These are phyloP conservation scores for Gari tellinella DNA, from an alignment of 2,888 invertebrate genomes.

Conservation along the genomic window DNA sequence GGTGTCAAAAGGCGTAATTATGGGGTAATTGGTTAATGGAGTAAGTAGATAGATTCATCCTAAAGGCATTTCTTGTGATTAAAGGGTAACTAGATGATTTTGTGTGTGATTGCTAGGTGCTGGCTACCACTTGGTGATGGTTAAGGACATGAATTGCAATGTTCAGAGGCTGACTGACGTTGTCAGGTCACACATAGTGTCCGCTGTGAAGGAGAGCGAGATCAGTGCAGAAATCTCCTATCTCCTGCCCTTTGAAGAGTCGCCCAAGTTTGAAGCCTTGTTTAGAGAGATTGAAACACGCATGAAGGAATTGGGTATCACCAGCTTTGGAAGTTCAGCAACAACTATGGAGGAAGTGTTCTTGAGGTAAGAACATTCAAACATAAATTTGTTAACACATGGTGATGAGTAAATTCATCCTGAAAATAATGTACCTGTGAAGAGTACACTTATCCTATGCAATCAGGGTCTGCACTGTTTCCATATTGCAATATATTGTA, in stretches of 20 bases:
- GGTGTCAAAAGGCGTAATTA: too few relatives aligned
- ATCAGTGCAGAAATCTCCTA: conserved; percentile 81
- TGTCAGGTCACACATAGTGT: conserved; percentile 88
- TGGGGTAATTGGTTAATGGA: too few relatives aligned
- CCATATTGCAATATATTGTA: too few relatives aligned
- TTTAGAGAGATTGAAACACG: conserved; percentile 76
- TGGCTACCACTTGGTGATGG: conserved; percentile 91
- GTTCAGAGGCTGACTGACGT: conserved; percentile 86
- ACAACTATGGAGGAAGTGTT: conserved; percentile 95
- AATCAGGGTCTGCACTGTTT: too few relatives aligned
- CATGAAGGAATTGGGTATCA: conserved; percentile 87
- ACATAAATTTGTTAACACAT: too few relatives aligned
- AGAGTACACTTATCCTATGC: too few relatives aligned
- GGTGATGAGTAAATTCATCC: too few relatives aligned
- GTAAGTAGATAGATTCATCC: too few relatives aligned
- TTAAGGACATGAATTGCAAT: conserved; percentile 86
- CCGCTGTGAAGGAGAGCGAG: conserved; percentile 86
- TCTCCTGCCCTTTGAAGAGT: conserved; percentile 78
- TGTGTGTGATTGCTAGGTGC: conserved; percentile 86
- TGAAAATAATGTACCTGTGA: too few relatives aligned
- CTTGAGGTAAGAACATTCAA: conserved; percentile 80
- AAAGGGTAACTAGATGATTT: too few relatives aligned
- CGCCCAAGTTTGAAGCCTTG: conserved; percentile 73
- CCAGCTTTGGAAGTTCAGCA: conserved; percentile 92
- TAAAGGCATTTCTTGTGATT: too few relatives aligned